Percentiles rank a stretch among this genome's conserved stretches.
phyloP scores from a whole-genome alignment of 2,888 invertebrate genomes.

The Pseudococcus jackbeardsleyi region DNA sequence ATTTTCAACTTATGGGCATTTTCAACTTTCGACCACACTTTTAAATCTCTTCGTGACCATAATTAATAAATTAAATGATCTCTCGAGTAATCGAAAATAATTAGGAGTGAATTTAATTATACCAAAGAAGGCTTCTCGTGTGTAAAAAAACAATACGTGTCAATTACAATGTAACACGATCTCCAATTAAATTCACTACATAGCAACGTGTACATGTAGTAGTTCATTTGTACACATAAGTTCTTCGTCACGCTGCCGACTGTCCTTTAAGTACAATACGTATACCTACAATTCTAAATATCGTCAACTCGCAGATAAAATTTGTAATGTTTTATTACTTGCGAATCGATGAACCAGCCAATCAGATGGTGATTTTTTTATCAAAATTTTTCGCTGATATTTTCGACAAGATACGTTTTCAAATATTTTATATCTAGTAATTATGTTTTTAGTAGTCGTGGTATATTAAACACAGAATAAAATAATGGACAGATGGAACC shows the following conservation, averaged over 20 bases:
- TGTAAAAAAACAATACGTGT: neutral
- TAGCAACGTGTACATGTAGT: neutral
- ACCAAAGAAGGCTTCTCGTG: neutral
- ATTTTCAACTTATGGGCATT: neutral
- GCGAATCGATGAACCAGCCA: neutral
- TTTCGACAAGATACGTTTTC: neutral
- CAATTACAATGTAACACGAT: conserved; percentile 5
- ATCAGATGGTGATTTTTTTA: neutral
- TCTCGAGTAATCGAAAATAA: neutral
- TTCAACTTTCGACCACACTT: neutral
- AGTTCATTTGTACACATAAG: neutral
- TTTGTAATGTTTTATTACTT: too few relatives aligned
- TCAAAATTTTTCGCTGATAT: neutral
- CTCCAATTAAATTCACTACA: neutral
- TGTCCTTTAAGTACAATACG: neutral
- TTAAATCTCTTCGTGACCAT: too few relatives aligned
- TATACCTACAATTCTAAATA: neutral
- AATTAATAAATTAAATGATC: neutral
- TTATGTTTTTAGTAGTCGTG: neutral
- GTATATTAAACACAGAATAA: neutral
- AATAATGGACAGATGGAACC: conserved; percentile 10
- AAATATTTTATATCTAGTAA: neutral
- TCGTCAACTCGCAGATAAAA: neutral
- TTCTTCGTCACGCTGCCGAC: neutral
- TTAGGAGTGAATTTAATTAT: conserved; percentile 9